Evolutionary conservation across 2,888 invertebrate genomes (phyloP), one percentile per base, ranked within the genome.

Genomic region (Lithodes maja): DNA sequence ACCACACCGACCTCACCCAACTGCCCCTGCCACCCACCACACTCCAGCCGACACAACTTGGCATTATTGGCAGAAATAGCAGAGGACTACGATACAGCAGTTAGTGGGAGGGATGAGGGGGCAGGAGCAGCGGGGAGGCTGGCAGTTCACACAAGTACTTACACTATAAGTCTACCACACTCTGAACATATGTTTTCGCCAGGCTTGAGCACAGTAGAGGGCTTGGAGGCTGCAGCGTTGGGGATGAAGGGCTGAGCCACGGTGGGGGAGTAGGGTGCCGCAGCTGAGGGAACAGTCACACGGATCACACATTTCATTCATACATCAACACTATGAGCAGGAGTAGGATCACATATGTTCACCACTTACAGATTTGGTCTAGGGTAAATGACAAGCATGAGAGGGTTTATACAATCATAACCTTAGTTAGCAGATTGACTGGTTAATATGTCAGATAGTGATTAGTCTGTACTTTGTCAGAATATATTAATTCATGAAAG

Each of bases 161-260:
- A 99, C 99, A 98, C 97, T 95, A 99, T 98, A 93, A 98, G 96
- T 93, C 98, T 96, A 94, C 98, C 98, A 95, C 99, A 99, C 94
- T 98, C 98, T 93, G 97, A 97, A 95, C 99, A 99, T 94, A 98
- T 97, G 95, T 98, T 98, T 95, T 98, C 97, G 93, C 97, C 97
- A 93, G 97, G 96, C 93, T 97, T 96, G 93, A 97, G 95, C 93
- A 96, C 80, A 93, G 92, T 92, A 94, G 93, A 96, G 93, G 95
- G 96, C 85, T 92, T 84, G 15, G 55, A 69, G 71, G 68, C 83
- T 53, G 83, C 78, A 89, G 87, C 94, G 93, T 95, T 95, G 95
- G 94, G 96, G 93, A 12, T n/a, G 71, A 80, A 88, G 78, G 83
- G 83, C 61, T 83, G 84, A 84, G 83, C 79, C 83, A 83, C 79